phyloP scores from a whole-genome alignment of 2,888 invertebrate genomes.

The Sialis fuliginosa region DNA sequence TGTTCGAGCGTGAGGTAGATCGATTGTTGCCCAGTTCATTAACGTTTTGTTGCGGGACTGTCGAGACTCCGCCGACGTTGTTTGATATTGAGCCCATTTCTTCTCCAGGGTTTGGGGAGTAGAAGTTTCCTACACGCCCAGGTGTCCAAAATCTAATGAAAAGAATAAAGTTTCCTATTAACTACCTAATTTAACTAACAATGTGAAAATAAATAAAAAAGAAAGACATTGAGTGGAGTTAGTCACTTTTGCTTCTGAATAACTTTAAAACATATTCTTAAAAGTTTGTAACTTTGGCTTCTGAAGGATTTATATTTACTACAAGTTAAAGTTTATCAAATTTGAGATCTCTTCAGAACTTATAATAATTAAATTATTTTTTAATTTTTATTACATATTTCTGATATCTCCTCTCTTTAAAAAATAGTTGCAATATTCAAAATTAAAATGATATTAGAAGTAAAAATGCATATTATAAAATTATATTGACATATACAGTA shows the following conservation, averaged over 20 bases:
- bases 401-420: too few relatives aligned
- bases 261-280: too few relatives aligned
- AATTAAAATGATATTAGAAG: neutral
- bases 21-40: conserved; percentile 11
- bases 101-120: conserved; percentile 66
- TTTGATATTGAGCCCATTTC: conserved; percentile 13
- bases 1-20: conserved; percentile 11
- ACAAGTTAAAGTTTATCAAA: too few relatives aligned
- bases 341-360: too few relatives aligned
- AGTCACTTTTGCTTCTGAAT: too few relatives aligned
- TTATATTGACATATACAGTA: too few relatives aligned
- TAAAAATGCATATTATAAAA: conserved; percentile 1
- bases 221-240: too few relatives aligned
- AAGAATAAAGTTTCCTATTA: neutral
- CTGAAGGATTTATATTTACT: too few relatives aligned
- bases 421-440: too few relatives aligned
- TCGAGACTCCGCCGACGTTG: neutral
- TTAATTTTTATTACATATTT: too few relatives aligned
- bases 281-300: too few relatives aligned
- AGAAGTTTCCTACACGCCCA: conserved; percentile 60
- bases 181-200: neutral
- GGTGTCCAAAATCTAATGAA: conserved; percentile 32
- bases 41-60: neutral
- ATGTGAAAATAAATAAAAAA: neutral
- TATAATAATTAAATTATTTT: too few relatives aligned